Base-by-base conservation (phyloP, 2,888 invertebrate species). In the Tanypteryx hageni region DNA sequence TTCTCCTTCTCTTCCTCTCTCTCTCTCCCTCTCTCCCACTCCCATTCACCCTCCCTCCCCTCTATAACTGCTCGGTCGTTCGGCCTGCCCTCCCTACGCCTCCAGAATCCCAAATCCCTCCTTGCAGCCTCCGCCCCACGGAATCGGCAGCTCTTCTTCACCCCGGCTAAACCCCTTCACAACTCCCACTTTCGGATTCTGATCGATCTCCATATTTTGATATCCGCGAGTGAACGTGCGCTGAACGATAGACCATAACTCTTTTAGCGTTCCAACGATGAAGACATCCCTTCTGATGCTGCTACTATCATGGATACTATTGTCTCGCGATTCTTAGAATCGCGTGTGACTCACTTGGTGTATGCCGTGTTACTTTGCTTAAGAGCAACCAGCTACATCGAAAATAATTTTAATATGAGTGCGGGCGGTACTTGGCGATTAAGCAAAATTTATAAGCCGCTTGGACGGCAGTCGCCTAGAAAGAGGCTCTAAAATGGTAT, bases 131-230 rank as follows among this genome's bases (percentile, higher is more conserved):
- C 76, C 11, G n/a, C n/a, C n/a, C n/a, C n/a, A n/a, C n/a, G 22
- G 76, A 18, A 9, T 44, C n/a, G n/a, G n/a, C n/a, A n/a, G n/a
- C n/a, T n/a, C 82, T 14, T 82, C 82, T 44, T 44, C 82, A n/a
- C 76, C 31, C 82, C 83, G 18, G 56, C 82, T 82, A 27, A 44
- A 83, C 44, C 57, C 57, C 83, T 57, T 83, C 83, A 27, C 82
- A 27, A 31, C 13, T 18, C 83, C 83, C 83, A 57, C 83, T 83
- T 83, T n/a, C 83, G 56, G 83, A 83, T 83, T 83, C 83, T 83
- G 83, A 44, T 83, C 83, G 83, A 83, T 83, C 83, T 83, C 83
- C 83, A 83, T 57, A 83, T 83, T 83, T 83, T 83, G 83, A 83
- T 83, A 57, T 57, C 83, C 57, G 57, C 57, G 83, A 57, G 83